Evolutionary conservation across 92 coral and sea anemone species (phyloP).

Genomic region (Isaurus tuberculatus): DNA sequence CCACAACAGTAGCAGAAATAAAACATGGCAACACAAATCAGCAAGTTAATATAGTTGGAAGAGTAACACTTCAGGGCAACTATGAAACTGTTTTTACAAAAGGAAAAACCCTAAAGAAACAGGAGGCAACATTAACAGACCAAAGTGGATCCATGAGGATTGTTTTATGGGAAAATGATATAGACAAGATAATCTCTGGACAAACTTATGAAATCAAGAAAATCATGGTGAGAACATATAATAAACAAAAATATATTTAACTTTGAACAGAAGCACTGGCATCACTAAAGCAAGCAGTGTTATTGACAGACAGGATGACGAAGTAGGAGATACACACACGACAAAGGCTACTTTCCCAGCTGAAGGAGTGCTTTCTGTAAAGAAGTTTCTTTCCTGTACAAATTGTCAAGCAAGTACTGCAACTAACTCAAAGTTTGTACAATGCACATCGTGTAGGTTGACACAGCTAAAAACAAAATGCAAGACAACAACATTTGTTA

Average conservation of each 20-base stretch:
- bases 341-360: constrained; percentile 24
- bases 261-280: constrained; percentile 46
- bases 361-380: constrained; percentile 26
- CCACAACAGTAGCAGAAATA: constrained; percentile 17
- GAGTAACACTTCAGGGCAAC: constrained; percentile 9
- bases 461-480: constrained; percentile 26
- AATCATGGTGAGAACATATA: constrained; percentile 41
- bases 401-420: constrained; percentile 10
- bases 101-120: constrained; percentile 42
- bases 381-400: constrained; percentile 34
- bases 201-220: constrained; percentile 47
- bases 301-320: constrained; percentile 33
- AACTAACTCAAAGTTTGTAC: constrained; percentile 7
- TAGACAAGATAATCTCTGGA: constrained; percentile 39
- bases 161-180: constrained; percentile 49
- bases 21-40: not conserved
- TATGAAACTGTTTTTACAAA: constrained; percentile 18
- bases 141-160: constrained; percentile 41
- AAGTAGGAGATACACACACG: constrained; percentile 1
- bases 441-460: constrained; percentile 17
- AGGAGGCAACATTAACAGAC: constrained; percentile 54
- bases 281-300: constrained; percentile 11
- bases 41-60: constrained; percentile 18
- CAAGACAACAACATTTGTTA: constrained; percentile 17
- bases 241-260: constrained; percentile 52